These are phyloP conservation scores for Lycocerus yunnanus DNA, from an alignment of 2,888 invertebrate species.

Conservation along the genomic window DNA sequence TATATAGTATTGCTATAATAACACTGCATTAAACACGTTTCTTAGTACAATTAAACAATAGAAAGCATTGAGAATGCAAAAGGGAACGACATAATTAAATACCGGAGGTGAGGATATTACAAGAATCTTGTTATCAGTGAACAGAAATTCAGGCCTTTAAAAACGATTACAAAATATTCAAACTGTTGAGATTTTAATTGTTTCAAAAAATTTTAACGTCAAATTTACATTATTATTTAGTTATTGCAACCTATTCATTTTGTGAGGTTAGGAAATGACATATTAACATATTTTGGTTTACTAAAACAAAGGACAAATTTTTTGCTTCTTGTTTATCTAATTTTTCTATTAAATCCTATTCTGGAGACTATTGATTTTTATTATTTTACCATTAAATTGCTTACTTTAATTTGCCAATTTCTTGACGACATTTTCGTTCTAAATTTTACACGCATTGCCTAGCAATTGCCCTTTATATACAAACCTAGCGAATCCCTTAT, in stretches of 20 bases:
- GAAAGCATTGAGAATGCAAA: constrained; percentile 30
- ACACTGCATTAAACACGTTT: constrained; percentile 27
- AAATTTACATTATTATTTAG: not conserved
- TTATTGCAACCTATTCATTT: not conserved
- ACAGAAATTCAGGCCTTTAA: not conserved
- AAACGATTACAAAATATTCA: not conserved
- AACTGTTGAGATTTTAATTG: not conserved
- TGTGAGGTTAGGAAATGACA: too few species aligned
- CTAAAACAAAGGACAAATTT: not conserved
- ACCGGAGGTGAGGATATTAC: constrained; percentile 22
- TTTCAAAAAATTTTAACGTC: not conserved
- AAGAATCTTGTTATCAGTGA: not conserved
- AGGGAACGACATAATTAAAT: constrained; percentile 35
- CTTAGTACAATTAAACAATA: constrained; percentile 33
- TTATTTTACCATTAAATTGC: constrained; percentile 15
- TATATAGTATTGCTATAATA: constrained; percentile 15
- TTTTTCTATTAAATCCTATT: not conserved
- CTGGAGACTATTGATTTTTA: constrained; percentile 18
- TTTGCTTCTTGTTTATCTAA: not conserved
- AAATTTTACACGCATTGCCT: constrained; percentile 19
- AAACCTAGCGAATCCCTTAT: constrained; percentile 26
- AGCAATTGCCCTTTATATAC: constrained; percentile 23
- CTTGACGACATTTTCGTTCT: constrained; percentile 9
- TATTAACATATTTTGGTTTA: too few species aligned
- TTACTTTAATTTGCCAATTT: constrained; percentile 2